Evolutionary conservation across 1,140 invertebrate species (phyloP), one percentile per base, ranked within the genome.

Genomic region (Eumaeus atala): DNA sequence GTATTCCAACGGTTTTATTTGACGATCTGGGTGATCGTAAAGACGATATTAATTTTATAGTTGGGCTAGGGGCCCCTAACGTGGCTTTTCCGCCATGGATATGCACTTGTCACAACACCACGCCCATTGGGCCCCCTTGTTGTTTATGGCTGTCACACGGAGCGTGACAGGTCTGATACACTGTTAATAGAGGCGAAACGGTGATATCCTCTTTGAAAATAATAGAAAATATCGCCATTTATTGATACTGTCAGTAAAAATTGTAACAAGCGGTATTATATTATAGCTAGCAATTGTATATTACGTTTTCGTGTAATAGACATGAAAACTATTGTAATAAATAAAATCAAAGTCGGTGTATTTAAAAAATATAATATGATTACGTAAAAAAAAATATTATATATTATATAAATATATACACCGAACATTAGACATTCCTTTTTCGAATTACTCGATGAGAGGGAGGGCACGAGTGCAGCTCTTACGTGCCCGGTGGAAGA

Each of bases 71-170:
- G 33, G 12, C 38, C 21, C 28, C 58, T 82, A 78, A 82, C 70
- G 49, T 61, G 77, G n/a, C 64, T 64, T 75, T 80, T 79, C 78
- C 78, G 78, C 63, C 67, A 70, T 67, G 54, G 54, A 59, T 38
- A 42, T 42, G 38, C 33, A 35, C 56, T 35, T 81, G 80, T 84
- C 77, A 81, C 67, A 84, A 81, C 76, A 79, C 66, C 51, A 66
- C 72, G 72, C 74, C 77, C 74, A 54, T 56, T 40, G 49, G 48
- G 63, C 66, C 66, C 72, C 74, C 69, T 63, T 51, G 37, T 37
- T 64, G 64, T 65, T 74, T 64, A 70, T 69, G 64, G 55, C 38
- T 56, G 57, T 53, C 44, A 18, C n/a, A n/a, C 40, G 40, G 14
- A 44, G 14, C 40, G 40, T 44, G 10, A 12, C 40, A 17, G 14